Conservation (phyloP, 2,888 invertebrate species). For the Ariolimax columbianus region DNA sequence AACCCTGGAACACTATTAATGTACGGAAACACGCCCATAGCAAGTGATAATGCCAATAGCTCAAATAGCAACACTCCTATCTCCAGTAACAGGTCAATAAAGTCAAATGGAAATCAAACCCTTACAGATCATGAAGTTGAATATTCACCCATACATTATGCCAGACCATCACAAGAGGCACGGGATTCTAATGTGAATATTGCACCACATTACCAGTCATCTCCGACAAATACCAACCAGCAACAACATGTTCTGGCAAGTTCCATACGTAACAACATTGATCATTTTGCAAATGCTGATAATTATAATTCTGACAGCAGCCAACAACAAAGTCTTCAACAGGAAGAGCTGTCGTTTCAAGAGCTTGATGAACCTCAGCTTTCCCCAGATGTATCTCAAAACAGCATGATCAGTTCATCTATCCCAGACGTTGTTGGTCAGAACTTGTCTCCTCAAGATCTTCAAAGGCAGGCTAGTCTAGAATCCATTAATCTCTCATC, state of each 20-base stretch:
- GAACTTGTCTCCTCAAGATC: not conserved
- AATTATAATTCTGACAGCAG: not conserved
- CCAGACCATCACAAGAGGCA: not conserved
- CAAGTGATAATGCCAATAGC: not conserved
- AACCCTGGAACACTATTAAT: not conserved
- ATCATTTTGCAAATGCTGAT: not conserved
- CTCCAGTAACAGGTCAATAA: not conserved
- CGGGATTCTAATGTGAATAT: not conserved
- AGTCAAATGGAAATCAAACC: not conserved
- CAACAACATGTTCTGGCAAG: not conserved
- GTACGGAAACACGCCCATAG: not conserved
- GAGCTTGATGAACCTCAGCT: not conserved
- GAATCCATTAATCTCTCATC: constrained; percentile 37
- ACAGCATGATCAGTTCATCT: constrained; percentile 21
- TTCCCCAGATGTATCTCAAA: not conserved
- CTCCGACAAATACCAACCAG: not conserved
- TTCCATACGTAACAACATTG: not conserved
- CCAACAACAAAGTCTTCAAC: not conserved
- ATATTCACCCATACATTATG: constrained; percentile 21
- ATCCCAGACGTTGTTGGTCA: constrained; percentile 40
- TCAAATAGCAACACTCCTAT: not conserved
- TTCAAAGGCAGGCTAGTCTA: not conserved
- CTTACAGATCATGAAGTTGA: not conserved
- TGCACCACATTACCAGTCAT: constrained; percentile 13
- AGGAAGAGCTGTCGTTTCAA: not conserved